Conservation (phyloP, 2,797 vertebrate species). For the Dicrostonyx torquatus region DNA sequence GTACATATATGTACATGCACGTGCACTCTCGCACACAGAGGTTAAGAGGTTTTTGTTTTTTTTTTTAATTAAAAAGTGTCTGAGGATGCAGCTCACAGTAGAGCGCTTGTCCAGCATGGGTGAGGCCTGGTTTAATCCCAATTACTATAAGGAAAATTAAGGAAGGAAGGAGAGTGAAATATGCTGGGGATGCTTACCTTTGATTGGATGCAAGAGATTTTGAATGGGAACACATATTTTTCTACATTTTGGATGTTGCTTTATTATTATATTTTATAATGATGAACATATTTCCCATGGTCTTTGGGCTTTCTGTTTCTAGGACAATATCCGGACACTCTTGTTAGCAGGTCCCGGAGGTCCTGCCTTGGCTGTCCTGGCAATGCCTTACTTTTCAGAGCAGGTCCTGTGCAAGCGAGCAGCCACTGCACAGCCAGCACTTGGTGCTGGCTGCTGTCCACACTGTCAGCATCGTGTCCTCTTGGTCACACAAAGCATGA, state of each 20-base stretch:
- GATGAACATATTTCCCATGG: neutral
- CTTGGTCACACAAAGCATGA: neutral
- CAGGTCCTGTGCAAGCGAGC: neutral
- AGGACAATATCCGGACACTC: neutral
- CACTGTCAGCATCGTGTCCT: fast-evolving
- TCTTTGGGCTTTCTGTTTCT: slow-evolving; percentile 17
- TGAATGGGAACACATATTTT: neutral
- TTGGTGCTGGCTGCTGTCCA: neutral
- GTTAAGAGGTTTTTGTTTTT: neutral
- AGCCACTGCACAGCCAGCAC: neutral
- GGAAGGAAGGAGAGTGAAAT: neutral
- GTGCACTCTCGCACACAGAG: neutral
- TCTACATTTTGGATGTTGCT: neutral
- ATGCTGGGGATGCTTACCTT: neutral
- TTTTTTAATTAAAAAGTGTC: neutral
- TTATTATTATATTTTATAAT: neutral
- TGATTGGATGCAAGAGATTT: neutral
- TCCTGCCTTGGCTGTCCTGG: neutral
- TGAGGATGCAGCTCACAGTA: neutral
- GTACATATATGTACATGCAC: neutral
- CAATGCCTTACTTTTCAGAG: neutral
- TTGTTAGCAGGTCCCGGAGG: neutral
- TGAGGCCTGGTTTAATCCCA: neutral
- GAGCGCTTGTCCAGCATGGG: neutral
- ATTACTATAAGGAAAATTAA: neutral